Evolutionary conservation across 2,797 vertebrate species (phyloP), one percentile per base, ranked within the genome.

Genomic region (Pipistrellus pygmaeus): DNA sequence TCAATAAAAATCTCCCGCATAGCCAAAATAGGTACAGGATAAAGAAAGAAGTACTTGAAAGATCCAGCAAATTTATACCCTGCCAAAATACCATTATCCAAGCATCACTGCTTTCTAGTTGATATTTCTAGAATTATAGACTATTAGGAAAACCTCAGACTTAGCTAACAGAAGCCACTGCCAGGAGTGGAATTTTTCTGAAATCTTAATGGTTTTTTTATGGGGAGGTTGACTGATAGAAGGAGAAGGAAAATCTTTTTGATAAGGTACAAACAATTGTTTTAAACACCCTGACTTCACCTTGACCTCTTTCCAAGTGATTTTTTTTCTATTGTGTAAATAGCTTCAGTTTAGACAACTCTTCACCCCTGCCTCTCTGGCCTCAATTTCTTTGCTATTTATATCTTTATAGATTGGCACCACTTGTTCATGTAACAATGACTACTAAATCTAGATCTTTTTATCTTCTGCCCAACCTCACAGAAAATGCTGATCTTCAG

Each of bases 231-330:
- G 64, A 91, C 46, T 78, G 81, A 85, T 57, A 68, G 48, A 66
- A 92, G 32, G 25, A 87, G 51, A 93, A 73, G 55, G 38, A 78
- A 93, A 94, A 75, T 13, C 6, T 32, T 86, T 89, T 46, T 84
- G 91, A 93, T 96, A 95, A 96, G 82, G 71, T 82, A 80, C n/a
- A 51, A 71, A 90, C 76, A 78, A 90, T 93, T 83, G 64, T 71
- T 93, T 95, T 55, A 73, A 88, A 32, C n/a, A 17, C 32, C 68
- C 41, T 94, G 73, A 88, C 87, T 96, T 97, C 48, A 96, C 87
- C 60, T 93, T 93, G 90, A 93, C 92, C 53, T 44, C 3, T 64
- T 94, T 96, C 69, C 60, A 75, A 94, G 68, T 51, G 82, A 88
- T 88, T 94, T 88, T 94, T 94, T 80, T 91, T 85, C 38, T 2